Percentiles rank a stretch among this genome's conserved stretches.
Evolutionary conservation across 92 coral and sea anemone species (phyloP).

Genomic region (Ricordea florida): DNA sequence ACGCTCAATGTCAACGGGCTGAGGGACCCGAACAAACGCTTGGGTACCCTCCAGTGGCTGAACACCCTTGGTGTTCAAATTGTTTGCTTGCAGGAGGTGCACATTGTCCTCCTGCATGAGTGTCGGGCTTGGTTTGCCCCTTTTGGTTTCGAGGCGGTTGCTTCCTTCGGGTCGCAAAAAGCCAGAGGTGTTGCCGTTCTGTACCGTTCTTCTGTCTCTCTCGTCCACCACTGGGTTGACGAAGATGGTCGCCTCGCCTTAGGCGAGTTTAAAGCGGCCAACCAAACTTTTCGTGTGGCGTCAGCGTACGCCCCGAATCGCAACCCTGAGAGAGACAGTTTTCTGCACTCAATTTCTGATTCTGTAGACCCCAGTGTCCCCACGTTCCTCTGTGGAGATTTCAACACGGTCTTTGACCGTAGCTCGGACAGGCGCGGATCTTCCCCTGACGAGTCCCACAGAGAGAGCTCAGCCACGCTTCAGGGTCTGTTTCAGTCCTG

Average conservation of each 20-base stretch:
- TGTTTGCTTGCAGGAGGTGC: slow-evolving; percentile 22
- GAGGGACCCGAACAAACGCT: not conserved
- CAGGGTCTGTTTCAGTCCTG: not conserved
- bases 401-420: slow-evolving; percentile 4
- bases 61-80: not conserved
- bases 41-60: not conserved
- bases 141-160: not conserved
- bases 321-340: slow-evolving; percentile 17
- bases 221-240: not conserved
- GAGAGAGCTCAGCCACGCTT: not conserved
- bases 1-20: not conserved
- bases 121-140: not conserved
- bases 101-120: not conserved
- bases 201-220: not conserved
- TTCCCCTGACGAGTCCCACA: not conserved
- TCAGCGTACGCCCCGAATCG: slow-evolving; percentile 24
- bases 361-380: not conserved
- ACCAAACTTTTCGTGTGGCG: not conserved
- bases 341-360: not conserved
- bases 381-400: slow-evolving; percentile 11
- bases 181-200: slow-evolving; percentile 24
- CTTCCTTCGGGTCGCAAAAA: slow-evolving; percentile 27
- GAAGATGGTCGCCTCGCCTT: not conserved
- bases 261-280: not conserved
- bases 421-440: not conserved